These are phyloP conservation scores for Hirtodrosophila alboralis DNA, from an alignment of 2,888 invertebrate species.

Conservation along the genomic window DNA sequence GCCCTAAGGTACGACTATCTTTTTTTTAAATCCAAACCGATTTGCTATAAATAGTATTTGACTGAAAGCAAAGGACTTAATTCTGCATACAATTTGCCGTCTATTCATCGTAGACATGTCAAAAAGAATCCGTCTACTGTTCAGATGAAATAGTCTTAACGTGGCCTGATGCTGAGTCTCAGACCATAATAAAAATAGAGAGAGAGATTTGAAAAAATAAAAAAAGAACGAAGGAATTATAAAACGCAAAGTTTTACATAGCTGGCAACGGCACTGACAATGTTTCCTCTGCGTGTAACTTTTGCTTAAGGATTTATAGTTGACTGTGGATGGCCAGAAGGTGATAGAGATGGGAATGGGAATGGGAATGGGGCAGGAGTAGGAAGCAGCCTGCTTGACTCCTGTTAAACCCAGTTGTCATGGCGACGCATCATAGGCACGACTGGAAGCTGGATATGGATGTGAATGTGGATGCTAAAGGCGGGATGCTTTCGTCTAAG, in stretches of 20 bases:
- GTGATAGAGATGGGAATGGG: too few species aligned
- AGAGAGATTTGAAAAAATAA: not conserved
- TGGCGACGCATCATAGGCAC: constrained; percentile 59
- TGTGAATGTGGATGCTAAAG: constrained; percentile 13
- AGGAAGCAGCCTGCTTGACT: constrained; percentile 23
- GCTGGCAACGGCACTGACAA: constrained; percentile 70
- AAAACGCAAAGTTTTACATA: constrained; percentile 50
- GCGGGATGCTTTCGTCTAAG: constrained; percentile 16
- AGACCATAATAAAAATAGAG: not conserved
- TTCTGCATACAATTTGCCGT: too few species aligned
- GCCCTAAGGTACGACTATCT: too few species aligned
- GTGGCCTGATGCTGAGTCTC: not conserved
- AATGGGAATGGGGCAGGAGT: not conserved
- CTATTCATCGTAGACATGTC: not conserved
- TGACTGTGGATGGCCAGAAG: constrained; percentile 20
- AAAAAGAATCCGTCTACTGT: constrained; percentile 1
- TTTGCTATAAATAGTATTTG: too few species aligned
- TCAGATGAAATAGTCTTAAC: constrained; percentile 6
- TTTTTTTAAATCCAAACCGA: too few species aligned
- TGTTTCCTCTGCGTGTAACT: constrained; percentile 73
- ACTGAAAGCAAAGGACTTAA: too few species aligned
- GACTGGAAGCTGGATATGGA: constrained; percentile 36
- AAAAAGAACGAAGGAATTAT: constrained; percentile 45
- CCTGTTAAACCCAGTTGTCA: constrained; percentile 63
- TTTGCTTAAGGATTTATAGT: constrained; percentile 76